Conservation (phyloP, 2,888 invertebrate genomes). For the Dasypolia templi region DNA sequence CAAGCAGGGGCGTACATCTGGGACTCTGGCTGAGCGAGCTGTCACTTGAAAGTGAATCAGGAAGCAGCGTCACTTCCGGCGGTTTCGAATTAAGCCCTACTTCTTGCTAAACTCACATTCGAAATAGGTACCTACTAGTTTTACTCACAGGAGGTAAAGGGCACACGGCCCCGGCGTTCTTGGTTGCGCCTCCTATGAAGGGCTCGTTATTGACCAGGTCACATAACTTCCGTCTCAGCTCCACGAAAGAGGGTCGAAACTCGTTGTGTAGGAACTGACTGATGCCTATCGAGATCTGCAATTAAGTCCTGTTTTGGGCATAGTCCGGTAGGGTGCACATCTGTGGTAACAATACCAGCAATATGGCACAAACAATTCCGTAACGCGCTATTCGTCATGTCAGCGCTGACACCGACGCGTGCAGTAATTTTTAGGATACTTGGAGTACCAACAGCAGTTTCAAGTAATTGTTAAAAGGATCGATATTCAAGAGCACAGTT, state of each 20-base stretch:
- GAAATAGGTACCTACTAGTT: neutral
- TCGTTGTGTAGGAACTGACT: conserved; percentile 44
- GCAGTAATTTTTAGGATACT: too few species aligned
- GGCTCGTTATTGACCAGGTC: conserved; percentile 46
- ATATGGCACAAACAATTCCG: too few species aligned
- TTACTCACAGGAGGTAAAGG: conserved; percentile 39
- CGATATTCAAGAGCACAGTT: too few species aligned
- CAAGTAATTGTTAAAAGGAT: too few species aligned
- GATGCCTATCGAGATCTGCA: conserved; percentile 19
- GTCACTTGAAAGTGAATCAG: neutral
- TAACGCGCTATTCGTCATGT: too few species aligned
- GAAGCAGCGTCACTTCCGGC: neutral
- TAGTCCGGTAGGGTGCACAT: too few species aligned
- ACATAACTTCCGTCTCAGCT: neutral
- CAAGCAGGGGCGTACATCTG: neutral
- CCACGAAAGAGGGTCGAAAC: conserved; percentile 45
- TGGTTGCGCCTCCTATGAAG: conserved; percentile 36
- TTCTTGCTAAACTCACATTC: too few species aligned
- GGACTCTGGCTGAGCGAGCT: neutral
- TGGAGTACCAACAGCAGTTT: too few species aligned
- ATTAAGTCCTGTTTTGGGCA: neutral
- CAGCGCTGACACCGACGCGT: too few species aligned
- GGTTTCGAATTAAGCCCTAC: too few species aligned
- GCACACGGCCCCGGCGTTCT: conserved; percentile 25
- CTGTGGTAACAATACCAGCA: neutral